phyloP scores from a whole-genome alignment of 2,113 vertebrate species.

The Mobula birostris region DNA sequence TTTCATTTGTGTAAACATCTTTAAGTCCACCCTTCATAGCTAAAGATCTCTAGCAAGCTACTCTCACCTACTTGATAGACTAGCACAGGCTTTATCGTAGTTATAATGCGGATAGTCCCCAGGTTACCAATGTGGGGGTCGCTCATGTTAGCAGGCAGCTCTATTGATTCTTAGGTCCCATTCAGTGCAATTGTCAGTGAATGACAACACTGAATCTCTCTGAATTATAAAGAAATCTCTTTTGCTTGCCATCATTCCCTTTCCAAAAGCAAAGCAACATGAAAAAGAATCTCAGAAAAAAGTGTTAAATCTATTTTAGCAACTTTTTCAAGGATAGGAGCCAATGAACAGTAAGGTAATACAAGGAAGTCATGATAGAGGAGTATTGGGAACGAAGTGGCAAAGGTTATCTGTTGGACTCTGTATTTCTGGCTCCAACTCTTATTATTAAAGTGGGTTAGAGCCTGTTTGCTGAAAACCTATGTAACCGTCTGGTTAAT shows the following conservation, averaged over 20 bases:
- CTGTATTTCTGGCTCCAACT: neutral
- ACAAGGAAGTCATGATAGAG: neutral
- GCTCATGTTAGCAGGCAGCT: neutral
- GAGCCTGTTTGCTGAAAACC: neutral
- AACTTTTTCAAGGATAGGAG: neutral
- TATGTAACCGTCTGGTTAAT: neutral
- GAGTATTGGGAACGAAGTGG: neutral
- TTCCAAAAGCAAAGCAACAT: neutral
- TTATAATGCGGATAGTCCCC: no score
- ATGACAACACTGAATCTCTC: no score
- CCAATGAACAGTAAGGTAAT: neutral
- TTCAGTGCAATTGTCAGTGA: neutral
- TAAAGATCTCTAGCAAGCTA: neutral
- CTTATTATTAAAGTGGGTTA: neutral
- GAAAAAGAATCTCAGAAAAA: neutral
- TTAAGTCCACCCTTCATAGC: neutral
- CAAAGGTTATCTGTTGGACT: neutral
- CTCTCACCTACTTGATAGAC: neutral
- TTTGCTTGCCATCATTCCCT: neutral
- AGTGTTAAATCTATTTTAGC: neutral
- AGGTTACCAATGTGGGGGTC: no score
- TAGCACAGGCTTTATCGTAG: neutral
- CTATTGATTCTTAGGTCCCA: neutral
- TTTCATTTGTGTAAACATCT: neutral
- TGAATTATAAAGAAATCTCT: neutral